Evolutionary conservation across 2,797 vertebrate genomes (phyloP).

Genomic region (Eulemur mongoz): DNA sequence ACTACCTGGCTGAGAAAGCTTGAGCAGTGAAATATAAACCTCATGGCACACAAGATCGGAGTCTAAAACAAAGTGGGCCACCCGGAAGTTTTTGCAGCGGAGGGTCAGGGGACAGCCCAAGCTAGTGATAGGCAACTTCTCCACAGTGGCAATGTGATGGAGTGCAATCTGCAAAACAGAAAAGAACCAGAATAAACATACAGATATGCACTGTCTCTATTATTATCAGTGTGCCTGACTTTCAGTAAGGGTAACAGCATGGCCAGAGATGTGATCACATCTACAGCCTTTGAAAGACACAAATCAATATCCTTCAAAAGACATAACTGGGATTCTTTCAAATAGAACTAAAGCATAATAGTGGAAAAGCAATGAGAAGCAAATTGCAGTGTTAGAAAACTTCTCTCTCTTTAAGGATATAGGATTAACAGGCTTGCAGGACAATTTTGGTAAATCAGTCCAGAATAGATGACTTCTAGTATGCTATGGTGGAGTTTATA

Average conservation of each 20-base stretch:
- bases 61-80: slow-evolving; percentile 87
- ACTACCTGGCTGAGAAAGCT: slow-evolving; percentile 89
- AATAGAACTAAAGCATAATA: slow-evolving; percentile 46
- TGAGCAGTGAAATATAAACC: slow-evolving; percentile 87
- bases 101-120: slow-evolving; percentile 87
- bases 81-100: slow-evolving; percentile 88
- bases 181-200: slow-evolving; percentile 28
- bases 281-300: neutral
- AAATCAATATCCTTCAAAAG: neutral
- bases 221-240: neutral
- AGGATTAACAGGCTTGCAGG: neutral
- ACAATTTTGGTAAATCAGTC: neutral
- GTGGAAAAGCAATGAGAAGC: neutral
- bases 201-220: neutral
- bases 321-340: neutral
- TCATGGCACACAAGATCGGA: slow-evolving; percentile 88
- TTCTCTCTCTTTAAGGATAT: neutral
- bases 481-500: neutral
- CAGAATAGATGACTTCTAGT: neutral
- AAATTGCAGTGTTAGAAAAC: slow-evolving; percentile 13
- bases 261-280: neutral
- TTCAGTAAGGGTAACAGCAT: neutral
- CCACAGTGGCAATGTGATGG: slow-evolving; percentile 87
- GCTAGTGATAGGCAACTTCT: slow-evolving; percentile 85
- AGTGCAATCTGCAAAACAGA: slow-evolving; percentile 85